Base-by-base conservation (phyloP, 2,888 invertebrate genomes). In the Metallyticus violacea region DNA sequence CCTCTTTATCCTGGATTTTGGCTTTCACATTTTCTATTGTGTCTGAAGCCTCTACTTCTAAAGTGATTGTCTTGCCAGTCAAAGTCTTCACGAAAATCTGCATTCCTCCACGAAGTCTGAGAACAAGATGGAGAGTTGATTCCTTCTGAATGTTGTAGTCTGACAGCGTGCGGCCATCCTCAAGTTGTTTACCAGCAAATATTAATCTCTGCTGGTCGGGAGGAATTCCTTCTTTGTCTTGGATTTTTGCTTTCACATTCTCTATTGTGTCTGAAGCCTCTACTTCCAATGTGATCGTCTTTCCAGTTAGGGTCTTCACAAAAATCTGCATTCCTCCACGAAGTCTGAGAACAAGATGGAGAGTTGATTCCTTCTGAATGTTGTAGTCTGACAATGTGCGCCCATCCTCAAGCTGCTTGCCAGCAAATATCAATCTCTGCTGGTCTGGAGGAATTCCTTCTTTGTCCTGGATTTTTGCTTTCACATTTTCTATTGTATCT, bases 311-410 rank as follows among this genome's bases (percentile, higher is more conserved):
- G n/a, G 93, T 93, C 89, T 93, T 93, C 30, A 93, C 93, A 89
- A 93, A 94, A 89, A 94, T 94, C 91, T 94, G 94, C 93, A 94
- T 93, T 40, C 94, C 94, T 90, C 94, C 94, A 88, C 93, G 91
- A 30, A 94, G 91, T 87, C 93, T 91, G 85, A 93, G 90, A 6
- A 93, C 93, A 79, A 93, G 89, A 88, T 93, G 93, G 26, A 93
- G 91, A 6, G 93, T 93, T 0, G 92, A 92, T 88, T 93, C 92
- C 90, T 93, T 93, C 90, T 94, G 93, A 89, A 94, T 93, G 89
- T 93, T 94, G 90, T 93, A 93, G 89, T 94, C 94, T 5, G 92
- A 93, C 29, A 94, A 90, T 2, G 93, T 93, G 26, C 93, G 91
- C 3, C 93, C 94, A 89, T 91, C 91, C 89, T 91, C 91, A 77